phyloP scores from a whole-genome alignment of 1,140 invertebrate species.

The Galendromus occidentalis region DNA sequence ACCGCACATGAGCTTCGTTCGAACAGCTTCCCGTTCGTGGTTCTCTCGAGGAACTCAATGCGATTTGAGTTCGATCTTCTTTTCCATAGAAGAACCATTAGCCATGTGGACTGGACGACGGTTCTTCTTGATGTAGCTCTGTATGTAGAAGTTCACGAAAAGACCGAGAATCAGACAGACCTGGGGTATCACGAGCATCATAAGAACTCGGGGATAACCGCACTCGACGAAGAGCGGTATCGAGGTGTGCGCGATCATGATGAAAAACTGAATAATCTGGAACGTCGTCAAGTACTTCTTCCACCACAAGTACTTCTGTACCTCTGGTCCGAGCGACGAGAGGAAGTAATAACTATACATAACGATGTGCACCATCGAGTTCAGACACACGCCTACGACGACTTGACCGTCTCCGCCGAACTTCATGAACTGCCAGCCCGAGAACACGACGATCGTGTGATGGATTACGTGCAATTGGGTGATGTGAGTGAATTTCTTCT shows the following conservation, averaged over 20 bases:
- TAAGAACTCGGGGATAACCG: background rate
- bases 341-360: conserved; percentile 75
- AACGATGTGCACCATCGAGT: conserved; percentile 36
- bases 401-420: conserved; percentile 30
- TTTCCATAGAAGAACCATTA: no score
- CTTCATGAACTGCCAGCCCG: conserved; percentile 87
- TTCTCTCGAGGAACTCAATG: no score
- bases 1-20: no score
- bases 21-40: no score
- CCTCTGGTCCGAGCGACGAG: conserved; percentile 55
- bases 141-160: conserved; percentile 73
- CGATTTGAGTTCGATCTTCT: no score
- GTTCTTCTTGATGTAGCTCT: conserved; percentile 41
- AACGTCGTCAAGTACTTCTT: conserved; percentile 70
- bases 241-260: background rate
- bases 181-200: conserved; percentile 5
- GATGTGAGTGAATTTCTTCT: conserved; percentile 62
- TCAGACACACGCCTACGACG: conserved; percentile 16
- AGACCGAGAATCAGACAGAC: conserved; percentile 30
- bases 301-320: conserved; percentile 73
- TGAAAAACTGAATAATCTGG: conserved; percentile 43
- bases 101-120: background rate
- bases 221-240: background rate
- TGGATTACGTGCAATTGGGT: conserved; percentile 72
- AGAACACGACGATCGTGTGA: conserved; percentile 70